Evolutionary conservation across 2,113 vertebrate species (phyloP).

Genomic region (Myrmecobius fasciatus): DNA sequence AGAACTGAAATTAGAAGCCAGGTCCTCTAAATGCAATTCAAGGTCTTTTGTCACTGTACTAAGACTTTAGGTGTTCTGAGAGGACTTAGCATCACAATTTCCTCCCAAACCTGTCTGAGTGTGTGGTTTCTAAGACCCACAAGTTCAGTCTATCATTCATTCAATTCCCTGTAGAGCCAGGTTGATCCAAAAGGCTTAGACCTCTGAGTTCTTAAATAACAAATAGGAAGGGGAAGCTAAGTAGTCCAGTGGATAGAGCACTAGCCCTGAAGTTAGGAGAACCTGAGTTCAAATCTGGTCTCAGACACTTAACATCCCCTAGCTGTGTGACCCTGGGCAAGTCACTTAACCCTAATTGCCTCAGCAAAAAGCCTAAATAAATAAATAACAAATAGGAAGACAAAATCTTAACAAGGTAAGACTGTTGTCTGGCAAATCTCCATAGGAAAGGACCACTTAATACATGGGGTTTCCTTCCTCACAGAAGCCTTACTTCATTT

Average conservation of each 20-base stretch:
- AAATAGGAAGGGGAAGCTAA: no score
- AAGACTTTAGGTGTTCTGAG: not conserved
- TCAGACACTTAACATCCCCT: no score
- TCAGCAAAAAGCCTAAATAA: no score
- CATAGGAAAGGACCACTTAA: not conserved
- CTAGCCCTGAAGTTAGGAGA: no score
- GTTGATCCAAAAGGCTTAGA: not conserved
- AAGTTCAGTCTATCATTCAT: not conserved
- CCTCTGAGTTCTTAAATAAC: not conserved
- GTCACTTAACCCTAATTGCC: no score
- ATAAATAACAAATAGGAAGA: not conserved
- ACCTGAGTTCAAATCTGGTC: no score
- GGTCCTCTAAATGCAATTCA: not conserved
- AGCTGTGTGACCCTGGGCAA: no score
- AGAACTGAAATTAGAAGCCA: not conserved
- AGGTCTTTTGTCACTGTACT: not conserved
- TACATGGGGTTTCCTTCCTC: not conserved
- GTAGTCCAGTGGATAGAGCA: no score
- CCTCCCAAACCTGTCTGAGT: not conserved
- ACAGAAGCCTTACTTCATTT: not conserved
- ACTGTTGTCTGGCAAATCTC: not conserved
- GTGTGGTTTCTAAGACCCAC: not conserved
- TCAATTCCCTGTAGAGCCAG: not conserved
- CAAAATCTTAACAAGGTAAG: not conserved
- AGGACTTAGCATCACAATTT: conserved; percentile 5